A percentile compares a stretch with the other conserved stretches of the same genome.
phyloP scores from a whole-genome alignment of 2,797 vertebrate species.

The Amblyraja radiata region DNA sequence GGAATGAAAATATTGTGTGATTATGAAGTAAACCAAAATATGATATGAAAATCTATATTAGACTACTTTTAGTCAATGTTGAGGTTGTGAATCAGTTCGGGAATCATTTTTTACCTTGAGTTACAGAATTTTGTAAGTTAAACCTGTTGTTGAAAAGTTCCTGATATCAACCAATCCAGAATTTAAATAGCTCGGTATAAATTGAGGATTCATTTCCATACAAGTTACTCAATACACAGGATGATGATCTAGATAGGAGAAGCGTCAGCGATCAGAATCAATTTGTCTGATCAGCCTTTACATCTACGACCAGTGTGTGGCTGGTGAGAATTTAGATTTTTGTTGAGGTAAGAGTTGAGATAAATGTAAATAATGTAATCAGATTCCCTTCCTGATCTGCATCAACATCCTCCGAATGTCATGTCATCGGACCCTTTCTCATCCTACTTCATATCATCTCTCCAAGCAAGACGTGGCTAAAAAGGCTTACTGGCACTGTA shows the following conservation, averaged over 20 bases:
- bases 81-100: background rate
- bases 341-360: background rate
- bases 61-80: background rate
- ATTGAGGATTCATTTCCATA: background rate
- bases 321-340: background rate
- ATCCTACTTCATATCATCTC: too few species aligned
- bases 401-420: too few species aligned
- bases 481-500: background rate
- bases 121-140: background rate
- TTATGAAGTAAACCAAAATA: background rate
- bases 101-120: background rate
- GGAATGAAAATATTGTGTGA: background rate
- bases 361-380: too few species aligned
- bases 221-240: background rate
- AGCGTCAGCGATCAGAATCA: background rate
- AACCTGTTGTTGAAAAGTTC: background rate
- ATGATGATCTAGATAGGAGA: background rate
- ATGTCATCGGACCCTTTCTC: too few species aligned
- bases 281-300: background rate
- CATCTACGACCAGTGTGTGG: background rate
- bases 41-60: background rate
- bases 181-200: background rate
- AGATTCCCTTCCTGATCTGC: too few species aligned
- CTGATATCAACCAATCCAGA: background rate
- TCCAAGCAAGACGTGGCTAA: background rate